These are phyloP conservation scores for Papilio xuthus DNA, from an alignment of 1,140 invertebrate genomes.

Conservation along the genomic window DNA sequence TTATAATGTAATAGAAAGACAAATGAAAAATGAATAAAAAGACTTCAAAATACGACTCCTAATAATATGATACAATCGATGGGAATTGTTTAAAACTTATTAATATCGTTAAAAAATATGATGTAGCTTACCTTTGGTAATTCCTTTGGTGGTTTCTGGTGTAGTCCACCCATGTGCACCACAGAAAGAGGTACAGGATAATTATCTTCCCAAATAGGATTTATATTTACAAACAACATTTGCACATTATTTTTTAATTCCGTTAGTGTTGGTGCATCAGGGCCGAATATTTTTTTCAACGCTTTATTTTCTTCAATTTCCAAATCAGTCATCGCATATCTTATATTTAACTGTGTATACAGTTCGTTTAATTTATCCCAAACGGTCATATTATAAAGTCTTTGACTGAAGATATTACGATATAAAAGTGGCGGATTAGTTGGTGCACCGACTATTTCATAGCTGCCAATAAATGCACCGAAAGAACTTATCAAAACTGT, in stretches of 20 bases:
- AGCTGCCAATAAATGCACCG: slow-evolving; percentile 36
- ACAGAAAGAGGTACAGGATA: slow-evolving; percentile 73
- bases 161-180: slow-evolving; percentile 76
- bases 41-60: no score
- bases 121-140: slow-evolving; percentile 48
- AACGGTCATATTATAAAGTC: slow-evolving; percentile 44
- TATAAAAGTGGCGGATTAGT: slow-evolving; percentile 47
- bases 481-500: slow-evolving; percentile 65
- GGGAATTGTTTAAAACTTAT: background rate
- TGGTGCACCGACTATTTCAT: slow-evolving; percentile 46
- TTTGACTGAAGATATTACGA: slow-evolving; percentile 43
- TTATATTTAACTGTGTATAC: slow-evolving; percentile 45
- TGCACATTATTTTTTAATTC: slow-evolving; percentile 76
- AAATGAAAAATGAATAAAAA: no score
- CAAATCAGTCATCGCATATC: slow-evolving; percentile 56
- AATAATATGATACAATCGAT: no score
- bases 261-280: slow-evolving; percentile 59
- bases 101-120: no score
- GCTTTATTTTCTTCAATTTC: slow-evolving; percentile 64
- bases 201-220: slow-evolving; percentile 72
- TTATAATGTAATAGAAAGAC: no score
- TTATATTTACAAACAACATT: slow-evolving; percentile 81
- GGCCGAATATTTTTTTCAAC: slow-evolving; percentile 68
- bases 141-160: slow-evolving; percentile 62
- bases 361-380: slow-evolving; percentile 45